Evolutionary conservation across 2,888 invertebrate species (phyloP).

Genomic region (Acanthosepion lycidas): DNA sequence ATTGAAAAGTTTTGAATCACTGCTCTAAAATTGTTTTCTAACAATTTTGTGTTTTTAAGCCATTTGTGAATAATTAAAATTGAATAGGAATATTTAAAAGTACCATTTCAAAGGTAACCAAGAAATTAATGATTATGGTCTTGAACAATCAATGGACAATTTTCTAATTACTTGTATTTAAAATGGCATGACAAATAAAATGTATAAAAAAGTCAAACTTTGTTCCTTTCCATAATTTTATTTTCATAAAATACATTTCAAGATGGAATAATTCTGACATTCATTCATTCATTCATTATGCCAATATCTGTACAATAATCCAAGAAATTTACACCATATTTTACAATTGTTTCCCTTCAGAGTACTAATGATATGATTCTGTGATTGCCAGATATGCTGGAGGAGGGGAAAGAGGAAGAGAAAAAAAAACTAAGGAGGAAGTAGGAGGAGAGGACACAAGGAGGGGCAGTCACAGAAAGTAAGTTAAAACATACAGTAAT

Average conservation of each 20-base stretch:
- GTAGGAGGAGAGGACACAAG: neutral
- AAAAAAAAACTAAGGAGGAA: neutral
- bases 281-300: conserved; percentile 36
- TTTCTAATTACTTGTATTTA: no score
- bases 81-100: no score
- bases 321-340: conserved; percentile 44
- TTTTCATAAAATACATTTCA: conserved; percentile 45
- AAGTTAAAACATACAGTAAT: neutral
- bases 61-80: no score
- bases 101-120: no score
- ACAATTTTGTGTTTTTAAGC: no score
- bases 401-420: neutral
- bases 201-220: neutral
- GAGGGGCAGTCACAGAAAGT: conserved; percentile 20
- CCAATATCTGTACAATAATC: conserved; percentile 44
- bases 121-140: no score
- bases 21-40: no score
- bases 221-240: conserved; percentile 44
- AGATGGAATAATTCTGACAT: conserved; percentile 42
- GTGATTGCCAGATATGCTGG: conserved; percentile 33
- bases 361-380: conserved; percentile 33
- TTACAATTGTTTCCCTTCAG: conserved; percentile 40
- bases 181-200: no score
- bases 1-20: no score
- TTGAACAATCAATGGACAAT: no score